phyloP scores from a whole-genome alignment of 2,888 invertebrate species.

The Drosophila colorata region DNA sequence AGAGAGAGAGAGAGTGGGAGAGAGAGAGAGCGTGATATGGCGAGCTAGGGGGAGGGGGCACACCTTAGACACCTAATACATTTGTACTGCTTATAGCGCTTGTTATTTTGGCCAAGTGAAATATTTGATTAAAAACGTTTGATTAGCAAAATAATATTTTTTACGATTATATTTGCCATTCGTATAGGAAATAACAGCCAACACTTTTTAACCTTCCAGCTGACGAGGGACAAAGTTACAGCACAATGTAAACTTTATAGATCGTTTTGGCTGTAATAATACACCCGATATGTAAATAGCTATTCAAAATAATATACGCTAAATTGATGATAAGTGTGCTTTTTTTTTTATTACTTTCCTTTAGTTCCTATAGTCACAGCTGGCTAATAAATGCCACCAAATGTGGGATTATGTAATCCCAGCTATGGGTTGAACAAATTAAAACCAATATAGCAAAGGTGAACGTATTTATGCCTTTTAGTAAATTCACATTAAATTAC shows the following conservation, averaged over 20 bases:
- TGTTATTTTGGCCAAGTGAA: constrained; percentile 43
- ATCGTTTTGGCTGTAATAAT: not conserved
- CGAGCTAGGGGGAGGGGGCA: not conserved
- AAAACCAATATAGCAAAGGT: not conserved
- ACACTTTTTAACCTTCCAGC: not conserved
- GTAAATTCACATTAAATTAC: not conserved
- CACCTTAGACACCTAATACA: constrained; percentile 19
- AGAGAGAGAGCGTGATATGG: not conserved
- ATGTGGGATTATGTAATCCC: not conserved
- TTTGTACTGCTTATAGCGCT: constrained; percentile 25
- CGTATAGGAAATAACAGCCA: not conserved
- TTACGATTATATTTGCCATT: not conserved
- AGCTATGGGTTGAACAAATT: not conserved
- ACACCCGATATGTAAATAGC: not conserved
- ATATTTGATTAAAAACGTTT: constrained; percentile 44
- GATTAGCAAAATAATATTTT: constrained; percentile 32
- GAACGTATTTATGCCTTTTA: not conserved
- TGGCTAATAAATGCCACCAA: not conserved
- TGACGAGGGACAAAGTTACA: not conserved
- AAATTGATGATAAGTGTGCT: too few species aligned
- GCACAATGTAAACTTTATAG: too few species aligned
- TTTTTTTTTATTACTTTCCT: not conserved
- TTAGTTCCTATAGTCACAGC: not conserved
- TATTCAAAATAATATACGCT: not conserved
- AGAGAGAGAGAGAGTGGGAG: not conserved